Evolutionary conservation across 2,888 invertebrate species (phyloP), one percentile per base, ranked within the genome.

Genomic region (Dascillus cervinus): DNA sequence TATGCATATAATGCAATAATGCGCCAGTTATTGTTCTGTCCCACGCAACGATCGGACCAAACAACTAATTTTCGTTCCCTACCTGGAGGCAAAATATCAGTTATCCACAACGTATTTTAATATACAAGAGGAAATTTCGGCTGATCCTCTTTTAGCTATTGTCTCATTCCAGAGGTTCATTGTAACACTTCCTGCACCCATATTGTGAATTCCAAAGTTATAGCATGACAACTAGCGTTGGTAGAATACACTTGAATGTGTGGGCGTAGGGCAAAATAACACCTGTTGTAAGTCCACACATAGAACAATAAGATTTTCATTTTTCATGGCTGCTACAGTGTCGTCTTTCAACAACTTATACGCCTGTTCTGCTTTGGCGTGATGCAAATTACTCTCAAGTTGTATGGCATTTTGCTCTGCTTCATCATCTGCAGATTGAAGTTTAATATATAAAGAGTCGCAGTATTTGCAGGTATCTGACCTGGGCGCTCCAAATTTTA

Each of bases 31-130:
- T 50, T 47, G 27, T 46, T 44, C 31, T 50, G 48, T 5, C 41
- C 46, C 10, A 39, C 32, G 30, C 43, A 49, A 30, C 45, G 12
- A 32, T 49, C 49, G 12, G 43, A 46, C 45, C 44, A 49, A 22
- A 48, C 14, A 15, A 37, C 31, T 11, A 49, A 25, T n/a, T 32
- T 45, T 17, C 45, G 24, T 17, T 27, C 22, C 36, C n/a, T n/a
- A n/a, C n/a, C n/a, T n/a, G n/a, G 17, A 17, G 17, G 17, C 8
- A 6, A 8, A 17, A 17, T 6, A 13, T 40, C 36, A 5, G 11
- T 21, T 11, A 13, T 8, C n/a, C n/a, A n/a, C n/a, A 26, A 43
- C 29, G 31, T 37, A 43, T 13, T 22, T 17, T 8, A 43, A 23
- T n/a, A 44, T 28, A 10, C 32, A 39, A 6, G 42, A 43, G 11